Evolutionary conservation across 2,888 invertebrate genomes (phyloP).

Genomic region (Trissoscelio sp.): DNA sequence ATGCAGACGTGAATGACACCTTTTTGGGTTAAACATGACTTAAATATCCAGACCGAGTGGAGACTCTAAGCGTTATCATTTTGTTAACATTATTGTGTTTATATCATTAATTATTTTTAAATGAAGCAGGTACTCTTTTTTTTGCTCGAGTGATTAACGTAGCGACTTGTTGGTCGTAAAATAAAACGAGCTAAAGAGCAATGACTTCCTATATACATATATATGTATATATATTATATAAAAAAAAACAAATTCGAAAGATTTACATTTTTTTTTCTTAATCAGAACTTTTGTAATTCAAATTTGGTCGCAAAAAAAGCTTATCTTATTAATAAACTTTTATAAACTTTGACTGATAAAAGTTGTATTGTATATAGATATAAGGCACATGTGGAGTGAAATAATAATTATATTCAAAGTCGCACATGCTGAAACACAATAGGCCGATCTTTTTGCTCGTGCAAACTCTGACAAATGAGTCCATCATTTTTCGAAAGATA

Average conservation of each 20-base stretch:
- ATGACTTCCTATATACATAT: constrained; percentile 20
- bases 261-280: not conserved
- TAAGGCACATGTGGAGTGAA: too few relatives aligned
- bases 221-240: too few relatives aligned
- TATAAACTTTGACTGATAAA: too few relatives aligned
- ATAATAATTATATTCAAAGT: constrained; percentile 33
- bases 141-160: constrained; percentile 5
- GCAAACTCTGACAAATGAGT: constrained; percentile 50
- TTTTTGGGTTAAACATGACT: constrained; percentile 33
- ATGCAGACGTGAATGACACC: constrained; percentile 28
- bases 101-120: constrained; percentile 32
- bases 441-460: constrained; percentile 20
- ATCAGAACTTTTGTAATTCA: constrained; percentile 15
- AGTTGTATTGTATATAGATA: too few relatives aligned
- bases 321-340: constrained; percentile 7
- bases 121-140: constrained; percentile 17
- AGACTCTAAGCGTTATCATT: constrained; percentile 20
- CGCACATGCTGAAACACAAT: constrained; percentile 11
- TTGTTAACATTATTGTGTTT: constrained; percentile 37
- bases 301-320: constrained; percentile 3
- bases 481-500: constrained; percentile 45
- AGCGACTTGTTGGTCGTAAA: not conserved
- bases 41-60: constrained; percentile 24
- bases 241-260: too few relatives aligned
- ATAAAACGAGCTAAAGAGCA: constrained; percentile 20